Percentiles rank a stretch among this genome's conserved stretches.
Conservation (phyloP, 2,113 vertebrate species). For the Centropus unirufus region DNA sequence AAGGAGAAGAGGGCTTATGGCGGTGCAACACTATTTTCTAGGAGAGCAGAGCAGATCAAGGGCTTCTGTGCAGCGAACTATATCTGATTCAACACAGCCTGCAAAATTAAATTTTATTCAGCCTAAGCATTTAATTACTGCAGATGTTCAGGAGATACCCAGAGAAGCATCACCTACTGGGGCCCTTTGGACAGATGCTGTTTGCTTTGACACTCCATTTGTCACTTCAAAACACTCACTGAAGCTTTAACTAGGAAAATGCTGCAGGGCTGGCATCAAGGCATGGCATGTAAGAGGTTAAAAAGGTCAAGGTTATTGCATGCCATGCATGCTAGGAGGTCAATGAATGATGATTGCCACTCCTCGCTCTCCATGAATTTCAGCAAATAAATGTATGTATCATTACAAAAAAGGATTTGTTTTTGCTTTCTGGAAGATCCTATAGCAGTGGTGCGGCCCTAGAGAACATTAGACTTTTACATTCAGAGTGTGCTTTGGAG, state of each 20-base stretch:
- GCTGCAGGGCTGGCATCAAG: slow-evolving; percentile 28
- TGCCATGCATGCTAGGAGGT: background rate
- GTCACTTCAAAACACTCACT: slow-evolving; percentile 15
- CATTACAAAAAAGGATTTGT: background rate
- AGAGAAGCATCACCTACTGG: slow-evolving; percentile 43
- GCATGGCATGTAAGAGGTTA: slow-evolving; percentile 47
- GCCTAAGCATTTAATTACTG: slow-evolving; percentile 50
- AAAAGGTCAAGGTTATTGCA: slow-evolving; percentile 25
- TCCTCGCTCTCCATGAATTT: background rate
- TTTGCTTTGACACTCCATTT: slow-evolving; percentile 65
- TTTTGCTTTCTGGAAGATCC: background rate
- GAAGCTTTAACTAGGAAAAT: slow-evolving; percentile 26
- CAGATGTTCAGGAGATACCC: slow-evolving; percentile 60
- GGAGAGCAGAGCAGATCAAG: background rate
- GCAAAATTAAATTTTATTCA: slow-evolving; percentile 49
- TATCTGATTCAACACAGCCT: slow-evolving; percentile 26
- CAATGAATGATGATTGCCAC: background rate
- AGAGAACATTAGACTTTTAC: background rate
- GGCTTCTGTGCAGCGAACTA: slow-evolving; percentile 9
- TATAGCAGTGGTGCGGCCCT: fast-evolving
- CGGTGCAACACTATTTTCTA: background rate
- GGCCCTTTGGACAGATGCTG: slow-evolving; percentile 64
- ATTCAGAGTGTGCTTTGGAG: background rate
- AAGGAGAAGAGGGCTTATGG: background rate
- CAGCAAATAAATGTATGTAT: background rate